These are phyloP conservation scores for Drosophila nannoptera DNA, from an alignment of 1,140 invertebrate species.

Conservation along the genomic window DNA sequence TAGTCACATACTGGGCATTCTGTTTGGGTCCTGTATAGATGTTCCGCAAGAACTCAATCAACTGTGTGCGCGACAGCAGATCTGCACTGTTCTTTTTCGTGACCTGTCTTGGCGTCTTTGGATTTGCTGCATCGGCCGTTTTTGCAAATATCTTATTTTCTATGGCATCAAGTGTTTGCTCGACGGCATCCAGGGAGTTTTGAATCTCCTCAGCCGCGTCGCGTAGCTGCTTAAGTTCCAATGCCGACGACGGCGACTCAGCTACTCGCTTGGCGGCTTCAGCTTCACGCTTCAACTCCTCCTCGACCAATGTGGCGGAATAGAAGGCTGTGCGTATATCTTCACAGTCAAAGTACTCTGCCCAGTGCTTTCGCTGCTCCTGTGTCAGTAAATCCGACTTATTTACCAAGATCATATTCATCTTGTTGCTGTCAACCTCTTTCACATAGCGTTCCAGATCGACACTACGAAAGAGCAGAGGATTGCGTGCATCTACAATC, in stretches of 20 bases:
- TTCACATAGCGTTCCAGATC: constrained; percentile 97
- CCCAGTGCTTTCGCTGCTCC: constrained; percentile 91
- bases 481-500: constrained; percentile 98
- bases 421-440: constrained; percentile 88
- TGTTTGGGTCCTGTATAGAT: constrained; percentile 82
- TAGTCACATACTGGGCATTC: constrained; percentile 83
- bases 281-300: constrained; percentile 80
- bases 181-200: constrained; percentile 80
- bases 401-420: constrained; percentile 93
- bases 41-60: constrained; percentile 85
- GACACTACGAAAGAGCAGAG: constrained; percentile 94
- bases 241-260: constrained; percentile 35
- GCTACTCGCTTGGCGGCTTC: constrained; percentile 59
- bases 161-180: constrained; percentile 80
- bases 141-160: constrained; percentile 65
- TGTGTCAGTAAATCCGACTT: constrained; percentile 96
- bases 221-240: constrained; percentile 68
- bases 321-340: constrained; percentile 89
- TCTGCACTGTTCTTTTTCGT: constrained; percentile 80
- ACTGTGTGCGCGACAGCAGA: constrained; percentile 82
- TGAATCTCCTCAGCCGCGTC: constrained; percentile 80
- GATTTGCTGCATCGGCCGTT: background rate
- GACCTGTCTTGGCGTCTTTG: constrained; percentile 29
- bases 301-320: constrained; percentile 85
- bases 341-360: constrained; percentile 89